A percentile compares a stretch with the other conserved stretches of the same genome.
Conservation (phyloP, 2,888 invertebrate species). For the Blomia tropicalis region DNA sequence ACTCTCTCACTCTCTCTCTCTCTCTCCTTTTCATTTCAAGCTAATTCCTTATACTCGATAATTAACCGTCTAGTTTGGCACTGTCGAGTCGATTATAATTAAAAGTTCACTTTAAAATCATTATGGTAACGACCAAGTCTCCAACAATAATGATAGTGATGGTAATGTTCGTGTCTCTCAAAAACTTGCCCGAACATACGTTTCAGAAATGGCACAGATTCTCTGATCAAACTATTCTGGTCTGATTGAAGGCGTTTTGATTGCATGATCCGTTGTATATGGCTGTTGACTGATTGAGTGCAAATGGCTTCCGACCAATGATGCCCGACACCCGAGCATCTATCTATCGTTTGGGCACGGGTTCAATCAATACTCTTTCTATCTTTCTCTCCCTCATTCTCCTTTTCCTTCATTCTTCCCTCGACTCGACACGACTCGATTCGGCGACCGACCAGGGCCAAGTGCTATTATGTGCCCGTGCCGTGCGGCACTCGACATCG, state of each 20-base stretch:
- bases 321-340: no score
- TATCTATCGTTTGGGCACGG: neutral
- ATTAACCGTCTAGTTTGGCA: neutral
- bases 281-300: neutral
- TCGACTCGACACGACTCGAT: no score
- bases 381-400: no score
- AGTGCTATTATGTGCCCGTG: neutral
- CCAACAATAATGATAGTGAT: constrained; percentile 10
- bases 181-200: no score
- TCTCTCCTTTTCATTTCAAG: no score
- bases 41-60: neutral
- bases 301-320: constrained; percentile 6
- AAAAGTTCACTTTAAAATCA: constrained; percentile 15
- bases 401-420: no score
- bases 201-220: no score
- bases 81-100: neutral
- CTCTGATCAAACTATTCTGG: no score
- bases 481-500: neutral
- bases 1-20: no score
- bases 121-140: neutral
- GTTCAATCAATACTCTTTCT: constrained; percentile 12
- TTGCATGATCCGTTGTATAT: neutral
- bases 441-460: neutral
- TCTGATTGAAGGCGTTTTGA: constrained; percentile 7
- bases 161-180: no score